Conservation (phyloP, 2,113 vertebrate genomes). For the Fulica atra region DNA sequence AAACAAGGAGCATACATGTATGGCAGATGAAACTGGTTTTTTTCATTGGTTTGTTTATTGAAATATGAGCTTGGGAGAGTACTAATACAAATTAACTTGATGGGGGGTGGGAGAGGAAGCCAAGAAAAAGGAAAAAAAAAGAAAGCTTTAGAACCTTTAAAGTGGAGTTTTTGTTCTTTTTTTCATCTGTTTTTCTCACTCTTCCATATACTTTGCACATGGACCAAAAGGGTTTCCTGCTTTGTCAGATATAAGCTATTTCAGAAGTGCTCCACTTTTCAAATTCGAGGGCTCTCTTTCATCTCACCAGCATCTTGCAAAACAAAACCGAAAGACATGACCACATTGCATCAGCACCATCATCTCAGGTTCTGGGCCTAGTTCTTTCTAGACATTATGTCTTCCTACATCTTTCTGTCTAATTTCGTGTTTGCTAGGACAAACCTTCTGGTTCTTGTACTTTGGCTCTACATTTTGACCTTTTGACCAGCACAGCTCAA, state of each 20-base stretch:
- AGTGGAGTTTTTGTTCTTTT: not conserved
- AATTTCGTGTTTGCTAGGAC: not conserved
- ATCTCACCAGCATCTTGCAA: not conserved
- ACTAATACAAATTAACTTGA: not conserved
- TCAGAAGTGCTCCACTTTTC: not conserved
- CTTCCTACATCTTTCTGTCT: not conserved
- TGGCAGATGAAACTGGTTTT: not conserved
- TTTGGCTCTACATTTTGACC: not conserved
- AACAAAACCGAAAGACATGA: not conserved
- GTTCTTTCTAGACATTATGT: not conserved
- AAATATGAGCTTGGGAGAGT: not conserved
- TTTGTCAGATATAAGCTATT: not conserved
- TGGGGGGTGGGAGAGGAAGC: fast-evolving
- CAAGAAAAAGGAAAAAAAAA: not conserved
- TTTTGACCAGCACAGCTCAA: not conserved
- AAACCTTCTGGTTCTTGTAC: not conserved
- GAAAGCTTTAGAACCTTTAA: not conserved
- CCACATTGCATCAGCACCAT: not conserved
- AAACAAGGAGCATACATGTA: not conserved
- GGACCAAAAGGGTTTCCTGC: not conserved
- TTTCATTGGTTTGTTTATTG: not conserved
- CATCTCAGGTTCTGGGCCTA: not conserved
- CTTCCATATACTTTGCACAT: not conserved
- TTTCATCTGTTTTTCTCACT: not conserved
- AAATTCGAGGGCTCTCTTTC: not conserved